Conservation (phyloP, 2,888 invertebrate species). For the Cephus spinipes region DNA sequence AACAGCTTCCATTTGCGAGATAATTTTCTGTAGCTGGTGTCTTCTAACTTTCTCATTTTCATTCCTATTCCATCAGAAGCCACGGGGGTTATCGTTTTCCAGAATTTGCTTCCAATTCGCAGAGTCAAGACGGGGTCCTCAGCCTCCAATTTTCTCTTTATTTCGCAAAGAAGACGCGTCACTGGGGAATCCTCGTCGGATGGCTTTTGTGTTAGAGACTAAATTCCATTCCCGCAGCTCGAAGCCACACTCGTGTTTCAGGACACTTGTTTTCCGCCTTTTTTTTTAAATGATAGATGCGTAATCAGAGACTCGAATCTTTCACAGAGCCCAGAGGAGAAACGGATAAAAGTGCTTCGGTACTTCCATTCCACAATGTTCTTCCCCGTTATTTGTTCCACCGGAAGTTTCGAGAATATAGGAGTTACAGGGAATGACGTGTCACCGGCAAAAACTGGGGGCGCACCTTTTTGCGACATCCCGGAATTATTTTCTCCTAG, state of each 20-base stretch:
- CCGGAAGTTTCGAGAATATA: neutral
- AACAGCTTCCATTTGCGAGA: neutral
- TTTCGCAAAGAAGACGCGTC: conserved; percentile 47
- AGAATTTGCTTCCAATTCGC: neutral
- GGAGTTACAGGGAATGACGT: conserved; percentile 32
- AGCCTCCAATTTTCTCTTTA: conserved; percentile 69
- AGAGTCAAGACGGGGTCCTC: conserved; percentile 24
- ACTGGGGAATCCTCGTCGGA: neutral
- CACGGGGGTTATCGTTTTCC: neutral
- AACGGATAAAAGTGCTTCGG: neutral
- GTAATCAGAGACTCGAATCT: neutral
- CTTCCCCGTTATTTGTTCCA: neutral
- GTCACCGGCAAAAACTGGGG: conserved; percentile 34
- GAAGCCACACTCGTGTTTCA: neutral
- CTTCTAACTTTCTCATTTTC: neutral
- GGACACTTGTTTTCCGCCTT: neutral
- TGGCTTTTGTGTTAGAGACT: neutral
- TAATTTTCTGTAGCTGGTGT: neutral
- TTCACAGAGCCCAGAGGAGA: neutral
- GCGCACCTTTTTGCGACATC: conserved; percentile 17
- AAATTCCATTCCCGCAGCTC: neutral
- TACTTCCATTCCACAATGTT: neutral
- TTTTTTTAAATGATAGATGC: neutral
- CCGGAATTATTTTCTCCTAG: conserved; percentile 16
- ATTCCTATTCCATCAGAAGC: neutral